Conservation (phyloP, 2,888 invertebrate genomes). For the Synergus gifuensis region DNA sequence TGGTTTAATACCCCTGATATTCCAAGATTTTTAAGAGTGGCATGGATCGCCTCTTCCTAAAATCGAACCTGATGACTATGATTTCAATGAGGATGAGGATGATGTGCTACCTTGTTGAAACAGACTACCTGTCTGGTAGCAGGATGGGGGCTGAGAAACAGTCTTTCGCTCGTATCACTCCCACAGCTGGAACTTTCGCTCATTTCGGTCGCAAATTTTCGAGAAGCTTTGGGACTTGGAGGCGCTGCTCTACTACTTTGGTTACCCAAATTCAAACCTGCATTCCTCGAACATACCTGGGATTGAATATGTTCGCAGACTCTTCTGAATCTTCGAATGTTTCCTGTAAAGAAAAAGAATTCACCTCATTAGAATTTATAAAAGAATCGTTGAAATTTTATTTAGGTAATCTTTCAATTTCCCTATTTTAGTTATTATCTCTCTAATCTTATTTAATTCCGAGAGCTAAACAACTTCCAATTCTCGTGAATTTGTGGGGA, state of each 20-base stretch:
- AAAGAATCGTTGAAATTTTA: not conserved
- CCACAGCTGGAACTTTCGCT: slow-evolving; percentile 86
- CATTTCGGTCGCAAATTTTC: slow-evolving; percentile 83
- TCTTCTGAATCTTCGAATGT: slow-evolving; percentile 94
- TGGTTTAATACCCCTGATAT: not conserved
- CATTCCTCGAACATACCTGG: slow-evolving; percentile 82
- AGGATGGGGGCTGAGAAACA: slow-evolving; percentile 79
- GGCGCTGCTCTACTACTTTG: slow-evolving; percentile 78
- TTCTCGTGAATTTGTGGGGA: not conserved
- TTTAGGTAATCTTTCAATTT: not conserved
- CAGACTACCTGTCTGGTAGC: slow-evolving; percentile 79
- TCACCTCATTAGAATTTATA: not conserved
- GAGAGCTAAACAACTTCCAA: not conserved
- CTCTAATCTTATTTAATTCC: not conserved
- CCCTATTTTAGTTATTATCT: not conserved
- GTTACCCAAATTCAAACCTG: slow-evolving; percentile 67
- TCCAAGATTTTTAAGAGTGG: slow-evolving; percentile 1
- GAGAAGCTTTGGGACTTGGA: slow-evolving; percentile 82
- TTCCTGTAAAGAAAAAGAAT: slow-evolving; percentile 82
- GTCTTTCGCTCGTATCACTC: slow-evolving; percentile 83
- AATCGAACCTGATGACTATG: slow-evolving; percentile 46
- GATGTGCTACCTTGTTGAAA: slow-evolving; percentile 75
- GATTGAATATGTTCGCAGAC: slow-evolving; percentile 98
- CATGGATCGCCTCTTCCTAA: slow-evolving; percentile 23
- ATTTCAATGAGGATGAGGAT: slow-evolving; percentile 60